Percentiles rank a stretch among this genome's conserved stretches.
Evolutionary conservation across 2,113 vertebrate species (phyloP).

Genomic region (Ictidomys tridecemlineatus): DNA sequence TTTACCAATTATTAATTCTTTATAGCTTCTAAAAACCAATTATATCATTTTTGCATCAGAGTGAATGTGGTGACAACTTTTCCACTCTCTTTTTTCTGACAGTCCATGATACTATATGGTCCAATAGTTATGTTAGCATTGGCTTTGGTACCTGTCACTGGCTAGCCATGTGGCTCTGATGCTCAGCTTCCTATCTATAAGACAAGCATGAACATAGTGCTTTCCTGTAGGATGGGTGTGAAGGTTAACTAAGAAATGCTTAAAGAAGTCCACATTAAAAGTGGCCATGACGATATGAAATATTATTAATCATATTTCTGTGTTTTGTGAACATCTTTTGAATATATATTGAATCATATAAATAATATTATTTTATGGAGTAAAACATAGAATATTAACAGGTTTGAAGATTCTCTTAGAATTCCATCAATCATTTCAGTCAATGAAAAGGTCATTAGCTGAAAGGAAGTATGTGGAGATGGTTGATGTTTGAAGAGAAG

Average conservation of each 20-base stretch:
- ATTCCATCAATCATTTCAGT: not conserved
- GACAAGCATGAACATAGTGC: not conserved
- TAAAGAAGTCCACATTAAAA: not conserved
- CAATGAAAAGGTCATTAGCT: not conserved
- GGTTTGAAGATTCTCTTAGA: not conserved
- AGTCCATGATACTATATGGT: not conserved
- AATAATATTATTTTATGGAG: constrained; percentile 74
- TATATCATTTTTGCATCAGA: constrained; percentile 6
- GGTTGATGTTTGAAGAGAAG: not conserved
- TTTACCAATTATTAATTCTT: not conserved
- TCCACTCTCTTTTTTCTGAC: constrained; percentile 61
- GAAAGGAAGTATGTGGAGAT: not conserved
- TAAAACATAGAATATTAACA: not conserved
- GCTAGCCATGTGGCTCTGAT: not conserved
- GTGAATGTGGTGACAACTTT: constrained; percentile 64
- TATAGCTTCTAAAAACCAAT: not conserved
- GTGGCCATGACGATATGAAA: not conserved
- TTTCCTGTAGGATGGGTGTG: not conserved
- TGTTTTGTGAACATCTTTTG: constrained; percentile 69
- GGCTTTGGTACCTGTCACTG: not conserved
- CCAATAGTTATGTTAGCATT: too few species aligned
- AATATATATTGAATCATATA: constrained; percentile 54
- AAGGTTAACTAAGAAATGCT: not conserved
- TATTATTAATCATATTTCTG: constrained; percentile 22
- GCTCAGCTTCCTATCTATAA: not conserved